Conservation (phyloP, 2,797 vertebrate species). For the Anguilla marmorata region DNA sequence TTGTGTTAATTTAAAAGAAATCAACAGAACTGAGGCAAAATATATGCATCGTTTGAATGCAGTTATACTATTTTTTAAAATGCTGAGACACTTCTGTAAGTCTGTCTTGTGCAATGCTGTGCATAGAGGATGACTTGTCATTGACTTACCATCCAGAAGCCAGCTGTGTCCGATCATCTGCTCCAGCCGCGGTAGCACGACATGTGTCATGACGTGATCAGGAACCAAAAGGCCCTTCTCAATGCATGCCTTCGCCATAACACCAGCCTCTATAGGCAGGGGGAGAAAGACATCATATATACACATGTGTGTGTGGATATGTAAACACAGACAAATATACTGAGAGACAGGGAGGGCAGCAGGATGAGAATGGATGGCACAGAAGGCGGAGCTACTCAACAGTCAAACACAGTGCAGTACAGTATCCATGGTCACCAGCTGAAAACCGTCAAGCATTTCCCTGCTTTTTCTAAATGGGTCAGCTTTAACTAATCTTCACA, state of each 20-base stretch:
- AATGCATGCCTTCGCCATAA: constrained; percentile 83
- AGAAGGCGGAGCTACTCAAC: not conserved
- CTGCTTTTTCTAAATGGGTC: not conserved
- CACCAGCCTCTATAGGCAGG: constrained; percentile 72
- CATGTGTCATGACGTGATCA: constrained; percentile 84
- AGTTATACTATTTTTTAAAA: not conserved
- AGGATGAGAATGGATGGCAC: not conserved
- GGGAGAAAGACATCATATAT: not conserved
- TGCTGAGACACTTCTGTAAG: not conserved
- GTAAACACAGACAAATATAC: not conserved
- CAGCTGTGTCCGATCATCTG: constrained; percentile 80
- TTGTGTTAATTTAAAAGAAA: not conserved
- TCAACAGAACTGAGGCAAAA: not conserved
- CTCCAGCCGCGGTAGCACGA: constrained; percentile 84
- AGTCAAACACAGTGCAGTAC: not conserved
- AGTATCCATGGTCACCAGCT: not conserved
- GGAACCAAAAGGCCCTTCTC: constrained; percentile 85
- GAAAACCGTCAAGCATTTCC: not conserved
- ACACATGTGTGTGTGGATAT: not conserved
- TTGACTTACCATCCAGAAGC: constrained; percentile 84
- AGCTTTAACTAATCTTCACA: not conserved
- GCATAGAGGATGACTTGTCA: not conserved
- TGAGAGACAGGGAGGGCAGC: not conserved
- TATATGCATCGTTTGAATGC: not conserved
- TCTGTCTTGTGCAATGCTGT: not conserved